A percentile compares a stretch with the other conserved stretches of the same genome.
Evolutionary conservation across 2,797 vertebrate genomes (phyloP).

Genomic region (Takifugu ocellatus): DNA sequence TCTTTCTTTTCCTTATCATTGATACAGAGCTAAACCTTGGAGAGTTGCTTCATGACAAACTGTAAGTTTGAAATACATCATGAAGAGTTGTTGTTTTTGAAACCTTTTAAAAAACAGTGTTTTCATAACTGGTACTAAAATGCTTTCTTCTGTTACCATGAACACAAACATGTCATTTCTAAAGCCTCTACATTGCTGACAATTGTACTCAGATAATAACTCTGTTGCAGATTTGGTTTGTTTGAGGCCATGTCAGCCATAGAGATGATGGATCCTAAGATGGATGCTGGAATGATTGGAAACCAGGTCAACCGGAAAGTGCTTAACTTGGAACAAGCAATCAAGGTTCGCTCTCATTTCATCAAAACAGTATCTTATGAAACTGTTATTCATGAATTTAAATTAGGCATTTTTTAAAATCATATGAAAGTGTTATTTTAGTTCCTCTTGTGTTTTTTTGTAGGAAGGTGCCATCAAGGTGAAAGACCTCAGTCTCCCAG

Average conservation of each 20-base stretch:
- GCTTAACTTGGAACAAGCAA: constrained; percentile 97
- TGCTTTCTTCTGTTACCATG: not conserved
- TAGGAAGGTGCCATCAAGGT: constrained; percentile 95
- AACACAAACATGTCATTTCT: no score
- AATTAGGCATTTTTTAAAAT: not conserved
- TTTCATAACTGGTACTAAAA: not conserved
- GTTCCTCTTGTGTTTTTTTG: constrained; percentile 8
- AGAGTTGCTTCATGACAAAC: constrained; percentile 96
- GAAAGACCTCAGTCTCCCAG: constrained; percentile 91
- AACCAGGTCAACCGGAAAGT: constrained; percentile 99
- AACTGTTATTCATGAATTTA: no score
- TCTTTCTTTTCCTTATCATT: constrained; percentile 17
- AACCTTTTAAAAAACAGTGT: not conserved
- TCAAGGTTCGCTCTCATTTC: constrained; percentile 79
- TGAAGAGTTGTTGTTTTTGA: not conserved
- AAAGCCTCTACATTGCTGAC: no score
- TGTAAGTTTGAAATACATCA: constrained; percentile 80
- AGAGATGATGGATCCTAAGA: constrained; percentile 99
- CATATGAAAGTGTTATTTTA: not conserved
- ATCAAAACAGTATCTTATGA: not conserved
- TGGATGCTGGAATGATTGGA: constrained; percentile 99
- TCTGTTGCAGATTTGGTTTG: constrained; percentile 86
- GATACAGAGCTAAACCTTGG: constrained; percentile 90
- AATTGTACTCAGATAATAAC: not conserved
- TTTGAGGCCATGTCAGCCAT: constrained; percentile 99